Base-by-base conservation (phyloP, 2,797 vertebrate species). In the Mastacembelus armatus region DNA sequence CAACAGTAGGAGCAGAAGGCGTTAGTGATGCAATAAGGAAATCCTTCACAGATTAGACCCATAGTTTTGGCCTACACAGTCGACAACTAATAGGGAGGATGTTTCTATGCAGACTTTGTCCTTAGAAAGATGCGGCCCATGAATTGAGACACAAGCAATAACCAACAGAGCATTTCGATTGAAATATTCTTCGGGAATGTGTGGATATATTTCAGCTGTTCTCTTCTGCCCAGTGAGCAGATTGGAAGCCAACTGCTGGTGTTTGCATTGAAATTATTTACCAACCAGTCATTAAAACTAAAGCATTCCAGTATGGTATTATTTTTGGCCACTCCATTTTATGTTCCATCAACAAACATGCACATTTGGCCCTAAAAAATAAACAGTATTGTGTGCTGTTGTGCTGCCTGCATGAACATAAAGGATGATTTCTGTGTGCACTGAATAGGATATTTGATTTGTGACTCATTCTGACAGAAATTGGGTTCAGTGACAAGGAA, bases 181-280 rank as follows among this genome's bases (percentile, higher is more conserved):
- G 16, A 60, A 29, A 38, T 4, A 26, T 14, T 19, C 4, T 29
- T 22, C n/a, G n/a, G n/a, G 19, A 3, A 35, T 18, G 22, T 54
- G 30, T 43, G 4, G 35, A 18, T 61, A 15, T 76, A 54, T 56
- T 44, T 68, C 14, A 7, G n/a, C 7, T 4, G 1, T 10, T n/a
- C n/a, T 8, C 5, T 48, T 48, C 30, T 21, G 21, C 14, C 15
- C 30, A 7, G 35, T 3, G 19, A 83, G 59, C 80, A 80, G 69
- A 66, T 50, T 65, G 52, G 51, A 67, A 76, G 65, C 58, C 55
- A 71, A 52, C 64, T 73, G 76, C 27, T 29, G 47, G 30, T 74
- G 66, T 86, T 81, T 80, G 35, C 55, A 40, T 44, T 63, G n/a
- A 61, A 48, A 62, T 60, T 22, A 61, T 78, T 83, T 67, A 72